Evolutionary conservation across 2,797 vertebrate species (phyloP), one percentile per base, ranked within the genome.

Genomic region (Xerus rutilus): DNA sequence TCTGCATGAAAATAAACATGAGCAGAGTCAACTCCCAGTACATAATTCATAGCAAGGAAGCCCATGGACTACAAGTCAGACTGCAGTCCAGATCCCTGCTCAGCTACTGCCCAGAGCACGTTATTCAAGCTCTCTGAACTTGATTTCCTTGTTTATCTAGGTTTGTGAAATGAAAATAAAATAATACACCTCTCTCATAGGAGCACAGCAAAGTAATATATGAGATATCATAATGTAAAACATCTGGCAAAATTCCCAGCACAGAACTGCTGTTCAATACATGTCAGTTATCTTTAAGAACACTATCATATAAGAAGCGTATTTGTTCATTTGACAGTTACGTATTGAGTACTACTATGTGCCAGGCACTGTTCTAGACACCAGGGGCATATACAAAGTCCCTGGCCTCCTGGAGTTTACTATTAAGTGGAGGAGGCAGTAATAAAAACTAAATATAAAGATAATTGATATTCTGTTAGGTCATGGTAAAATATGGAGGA

Each of bases 151-250:
- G 39, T 39, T 39, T 93, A 35, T 85, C 67, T 67, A 18, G 76
- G 17, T 86, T 73, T 92, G 1, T 64, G 72, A 74, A 94, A 81
- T 47, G 25, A 69, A 65, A 89, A 89, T 65, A 69, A 91, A 73
- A 76, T 39, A 93, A 85, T 30, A 59, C 1, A 43, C 1, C 43
- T 67, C 83, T 35, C 47, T 52, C 69, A 21, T 4, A 39, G 35
- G 17, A 13, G 25, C 15, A 3, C 45, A 54, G 49, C 77, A 69
- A 45, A 78, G 72, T 69, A 57, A 96, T 67, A 69, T 1, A 39
- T 6, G 62, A 91, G 74, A 30, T 18, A 45, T 52, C 14, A 11
- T n/a, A 70, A 87, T 28, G 20, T 54, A 45, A 64, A 93, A 70
- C 70, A 70, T 52, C 77, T 54, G 78, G 74, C 47, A 91, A 69